Percentiles rank a stretch among this genome's conserved stretches.
These are phyloP conservation scores for Spicauda simplicius DNA, from an alignment of 2,888 invertebrate genomes.

Conservation along the genomic window DNA sequence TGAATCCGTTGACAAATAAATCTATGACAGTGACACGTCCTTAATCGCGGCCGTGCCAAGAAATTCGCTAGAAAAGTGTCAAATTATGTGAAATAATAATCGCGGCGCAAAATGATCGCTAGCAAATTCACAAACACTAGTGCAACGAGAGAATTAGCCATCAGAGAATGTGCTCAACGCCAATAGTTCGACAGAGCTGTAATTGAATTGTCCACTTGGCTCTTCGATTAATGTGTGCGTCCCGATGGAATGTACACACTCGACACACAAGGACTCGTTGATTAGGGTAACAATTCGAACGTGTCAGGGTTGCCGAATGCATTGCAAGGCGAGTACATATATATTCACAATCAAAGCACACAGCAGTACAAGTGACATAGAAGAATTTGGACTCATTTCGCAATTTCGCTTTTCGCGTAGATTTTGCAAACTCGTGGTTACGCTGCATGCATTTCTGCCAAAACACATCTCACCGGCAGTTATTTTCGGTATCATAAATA, in stretches of 20 bases:
- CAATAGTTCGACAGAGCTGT: conserved; percentile 13
- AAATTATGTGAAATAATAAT: conserved; percentile 10
- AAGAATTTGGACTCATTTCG: background rate
- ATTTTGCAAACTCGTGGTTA: background rate
- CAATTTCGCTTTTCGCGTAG: background rate
- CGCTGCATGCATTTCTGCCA: background rate
- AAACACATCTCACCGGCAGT: background rate
- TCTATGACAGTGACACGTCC: conserved; percentile 6
- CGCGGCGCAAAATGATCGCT: conserved; percentile 10
- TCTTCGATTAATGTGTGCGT: conserved; percentile 21
- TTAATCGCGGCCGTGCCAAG: conserved; percentile 12
- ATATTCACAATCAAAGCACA: background rate
- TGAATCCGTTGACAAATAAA: conserved; percentile 13
- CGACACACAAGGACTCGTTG: background rate
- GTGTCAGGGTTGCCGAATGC: background rate
- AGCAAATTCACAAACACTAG: background rate
- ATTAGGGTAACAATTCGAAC: conserved; percentile 1
- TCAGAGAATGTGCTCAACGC: background rate
- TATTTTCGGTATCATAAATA: background rate
- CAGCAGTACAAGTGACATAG: background rate
- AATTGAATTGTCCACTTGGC: conserved; percentile 15
- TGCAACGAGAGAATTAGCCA: background rate
- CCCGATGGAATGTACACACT: background rate
- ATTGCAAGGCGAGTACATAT: background rate
- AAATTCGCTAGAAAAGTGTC: conserved; percentile 13